Evolutionary conservation across 2,113 vertebrate genomes (phyloP).

Genomic region (Ciconia stormi): DNA sequence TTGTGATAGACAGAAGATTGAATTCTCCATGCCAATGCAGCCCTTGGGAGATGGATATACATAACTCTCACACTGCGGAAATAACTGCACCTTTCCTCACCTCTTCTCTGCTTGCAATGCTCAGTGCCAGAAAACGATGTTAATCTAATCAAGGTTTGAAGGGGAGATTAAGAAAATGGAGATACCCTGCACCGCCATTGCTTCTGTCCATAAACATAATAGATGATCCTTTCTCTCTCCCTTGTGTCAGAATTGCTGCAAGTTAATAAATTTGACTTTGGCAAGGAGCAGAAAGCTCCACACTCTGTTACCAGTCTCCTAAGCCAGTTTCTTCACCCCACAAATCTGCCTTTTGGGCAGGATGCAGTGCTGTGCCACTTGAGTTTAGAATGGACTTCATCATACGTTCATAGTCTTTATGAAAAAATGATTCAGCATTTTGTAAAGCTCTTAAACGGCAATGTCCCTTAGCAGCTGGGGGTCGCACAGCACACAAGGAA

Average conservation of each 20-base stretch:
- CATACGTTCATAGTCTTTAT: background rate
- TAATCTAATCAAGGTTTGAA: background rate
- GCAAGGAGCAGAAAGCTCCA: background rate
- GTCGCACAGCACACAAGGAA: background rate
- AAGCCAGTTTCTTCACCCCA: background rate
- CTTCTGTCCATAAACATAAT: background rate
- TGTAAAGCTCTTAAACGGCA: constrained; percentile 27
- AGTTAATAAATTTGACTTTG: background rate
- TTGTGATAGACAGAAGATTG: background rate
- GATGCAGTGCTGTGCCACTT: background rate
- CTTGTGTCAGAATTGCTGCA: background rate
- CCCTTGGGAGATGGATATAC: background rate
- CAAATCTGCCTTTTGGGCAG: constrained; percentile 13
- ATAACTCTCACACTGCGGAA: background rate
- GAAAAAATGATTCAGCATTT: constrained; percentile 11
- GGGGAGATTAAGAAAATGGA: background rate
- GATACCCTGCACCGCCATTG: background rate
- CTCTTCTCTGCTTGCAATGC: background rate
- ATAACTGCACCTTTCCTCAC: background rate
- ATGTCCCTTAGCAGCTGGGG: background rate
- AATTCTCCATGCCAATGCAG: background rate
- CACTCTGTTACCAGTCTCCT: background rate
- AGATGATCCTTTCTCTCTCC: background rate
- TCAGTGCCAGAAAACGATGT: background rate
- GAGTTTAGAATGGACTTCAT: background rate